These are phyloP conservation scores for Myrmecobius fasciatus DNA, from an alignment of 2,113 vertebrate genomes.

Conservation along the genomic window DNA sequence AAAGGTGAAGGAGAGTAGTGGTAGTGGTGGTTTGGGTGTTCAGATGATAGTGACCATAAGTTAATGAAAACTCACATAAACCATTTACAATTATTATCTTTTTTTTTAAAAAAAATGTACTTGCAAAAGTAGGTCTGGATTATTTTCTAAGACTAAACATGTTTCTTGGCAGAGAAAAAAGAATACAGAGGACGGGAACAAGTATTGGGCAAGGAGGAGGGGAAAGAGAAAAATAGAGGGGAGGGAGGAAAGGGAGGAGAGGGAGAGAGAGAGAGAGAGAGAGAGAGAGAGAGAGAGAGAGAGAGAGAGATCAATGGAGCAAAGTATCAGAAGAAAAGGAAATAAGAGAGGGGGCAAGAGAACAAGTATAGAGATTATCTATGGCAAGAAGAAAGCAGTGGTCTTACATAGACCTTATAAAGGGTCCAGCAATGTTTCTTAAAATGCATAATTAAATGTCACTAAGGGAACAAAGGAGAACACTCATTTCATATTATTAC, in stretches of 20 bases:
- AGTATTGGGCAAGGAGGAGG: too few relatives aligned
- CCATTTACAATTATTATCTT: not conserved
- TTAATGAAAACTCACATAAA: not conserved
- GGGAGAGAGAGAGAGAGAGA: not conserved
- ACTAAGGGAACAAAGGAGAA: constrained; percentile 22
- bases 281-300: constrained; percentile 5
- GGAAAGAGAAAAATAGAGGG: too few relatives aligned
- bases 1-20: not conserved
- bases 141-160: not conserved
- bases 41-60: not conserved
- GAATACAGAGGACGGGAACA: not conserved
- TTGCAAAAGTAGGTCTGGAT: not conserved
- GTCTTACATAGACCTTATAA: not conserved
- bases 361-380: not conserved
- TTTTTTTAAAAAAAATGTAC: not conserved
- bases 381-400: not conserved
- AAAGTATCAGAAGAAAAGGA: not conserved
- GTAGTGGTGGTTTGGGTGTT: not conserved
- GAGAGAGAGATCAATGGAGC: not conserved
- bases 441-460: constrained; percentile 38
- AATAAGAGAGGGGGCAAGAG: constrained; percentile 15
- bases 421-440: not conserved
- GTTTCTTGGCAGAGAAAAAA: not conserved
- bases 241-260: too few relatives aligned
- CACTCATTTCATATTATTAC: not conserved